Evolutionary conservation across 2,113 vertebrate species (phyloP), one percentile per base, ranked within the genome.

Genomic region (Ochotona curzoniae): DNA sequence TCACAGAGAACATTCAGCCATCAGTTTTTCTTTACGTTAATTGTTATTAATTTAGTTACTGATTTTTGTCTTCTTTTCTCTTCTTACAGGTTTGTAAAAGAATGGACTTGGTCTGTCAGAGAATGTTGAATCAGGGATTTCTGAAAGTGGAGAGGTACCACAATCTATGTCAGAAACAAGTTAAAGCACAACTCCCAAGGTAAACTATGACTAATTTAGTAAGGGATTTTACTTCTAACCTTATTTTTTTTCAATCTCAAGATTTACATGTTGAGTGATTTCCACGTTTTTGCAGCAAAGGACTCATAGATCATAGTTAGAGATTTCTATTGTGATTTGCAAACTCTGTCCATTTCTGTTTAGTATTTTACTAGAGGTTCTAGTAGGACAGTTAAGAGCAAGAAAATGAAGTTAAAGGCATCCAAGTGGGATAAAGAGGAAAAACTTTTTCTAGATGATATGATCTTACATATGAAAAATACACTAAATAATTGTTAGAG

Each of bases 141-240:
- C 98, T 99, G 81, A 99, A 99, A 96, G 99, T 99, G 98, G 99
- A 99, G 96, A 98, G 99, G 70, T 99, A 99, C 95, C 99, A 99
- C 97, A 99, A 98, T 93, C 98, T 99, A 84, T 99, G 99, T 97
- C 99, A 99, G 98, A 99, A 99, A 91, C 99, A 99, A 97, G 99
- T 99, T 89, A 99, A 99, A 98, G 99, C 99, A 96, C 99, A 99
- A 89, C 98, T 99, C 93, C 99, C 99, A 76, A 99, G 99, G 99
- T 99, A 95, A 66, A 98, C 97, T 54, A 1, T 10, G 21, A 17
- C 73, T 94, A 90, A 70, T 57, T 57, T 57, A 57, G 54, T 57
- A 57, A 57, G 54, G n/a, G n/a, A 1, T 57, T 35, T 35, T 35
- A 18, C 35, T 71, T 38, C 18, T 67, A 79, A 1, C 67, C 70